These are phyloP conservation scores for Neoitamus cyanurus DNA, from an alignment of 2,888 invertebrate species.

Conservation along the genomic window DNA sequence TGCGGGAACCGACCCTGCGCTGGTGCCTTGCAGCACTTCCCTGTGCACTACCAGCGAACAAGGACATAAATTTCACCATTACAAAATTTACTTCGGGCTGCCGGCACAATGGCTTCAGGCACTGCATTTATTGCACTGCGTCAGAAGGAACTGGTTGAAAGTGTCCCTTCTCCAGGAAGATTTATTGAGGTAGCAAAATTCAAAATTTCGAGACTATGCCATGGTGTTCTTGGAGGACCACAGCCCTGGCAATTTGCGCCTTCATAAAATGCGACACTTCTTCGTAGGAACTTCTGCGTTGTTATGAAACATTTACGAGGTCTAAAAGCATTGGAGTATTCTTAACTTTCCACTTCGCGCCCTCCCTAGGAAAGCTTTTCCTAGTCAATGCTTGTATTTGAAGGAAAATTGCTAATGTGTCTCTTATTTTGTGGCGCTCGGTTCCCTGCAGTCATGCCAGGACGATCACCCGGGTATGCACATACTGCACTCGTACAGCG, in stretches of 20 bases:
- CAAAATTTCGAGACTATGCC: conserved; percentile 8
- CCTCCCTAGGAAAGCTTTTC: background rate
- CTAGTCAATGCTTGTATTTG: conserved; percentile 10
- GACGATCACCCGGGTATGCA: background rate
- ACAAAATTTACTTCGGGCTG: conserved; percentile 6
- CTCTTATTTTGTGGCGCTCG: background rate
- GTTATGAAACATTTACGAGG: conserved; percentile 35
- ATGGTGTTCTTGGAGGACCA: background rate
- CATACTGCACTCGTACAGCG: background rate
- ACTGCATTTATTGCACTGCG: conserved; percentile 34
- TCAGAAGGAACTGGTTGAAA: conserved; percentile 31
- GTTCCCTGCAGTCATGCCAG: background rate
- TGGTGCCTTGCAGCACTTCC: background rate
- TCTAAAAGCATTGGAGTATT: conserved; percentile 17
- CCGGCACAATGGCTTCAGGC: background rate
- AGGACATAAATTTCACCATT: conserved; percentile 23
- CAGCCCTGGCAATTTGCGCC: conserved; percentile 14
- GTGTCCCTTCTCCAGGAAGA: conserved; percentile 14
- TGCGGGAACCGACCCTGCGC: background rate
- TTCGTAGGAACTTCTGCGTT: conserved; percentile 15
- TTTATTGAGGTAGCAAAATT: conserved; percentile 28
- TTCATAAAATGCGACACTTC: conserved; percentile 32
- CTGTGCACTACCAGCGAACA: background rate
- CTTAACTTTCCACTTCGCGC: background rate
- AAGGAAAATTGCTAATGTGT: conserved; percentile 14